Evolutionary conservation across 2,113 vertebrate genomes (phyloP).

Genomic region (Otocyon megalotis): DNA sequence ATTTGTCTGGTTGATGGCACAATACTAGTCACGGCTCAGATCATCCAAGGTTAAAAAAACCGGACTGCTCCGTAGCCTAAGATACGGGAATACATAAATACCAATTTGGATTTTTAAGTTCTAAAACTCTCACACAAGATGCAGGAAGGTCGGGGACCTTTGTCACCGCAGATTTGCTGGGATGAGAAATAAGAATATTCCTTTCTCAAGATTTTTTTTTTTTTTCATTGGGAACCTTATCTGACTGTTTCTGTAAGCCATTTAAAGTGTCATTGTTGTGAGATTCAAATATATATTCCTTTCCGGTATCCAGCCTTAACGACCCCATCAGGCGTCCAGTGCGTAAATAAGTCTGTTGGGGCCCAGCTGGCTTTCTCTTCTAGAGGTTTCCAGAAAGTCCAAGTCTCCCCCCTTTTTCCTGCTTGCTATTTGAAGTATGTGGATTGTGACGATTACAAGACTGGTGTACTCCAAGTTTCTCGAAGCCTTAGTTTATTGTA

Average conservation of each 20-base stretch:
- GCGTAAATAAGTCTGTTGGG: not conserved
- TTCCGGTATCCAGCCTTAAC: not conserved
- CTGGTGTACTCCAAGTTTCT: not conserved
- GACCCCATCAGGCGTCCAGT: accelerated
- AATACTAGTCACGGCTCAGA: not conserved
- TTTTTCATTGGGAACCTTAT: not conserved
- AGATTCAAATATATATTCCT: not conserved
- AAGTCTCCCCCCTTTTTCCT: accelerated
- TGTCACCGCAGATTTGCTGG: not conserved
- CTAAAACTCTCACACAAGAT: not conserved
- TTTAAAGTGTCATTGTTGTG: not conserved
- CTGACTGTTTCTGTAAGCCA: not conserved
- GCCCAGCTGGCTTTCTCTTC: not conserved
- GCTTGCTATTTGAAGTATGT: not conserved
- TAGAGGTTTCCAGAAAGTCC: not conserved
- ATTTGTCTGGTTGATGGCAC: not conserved
- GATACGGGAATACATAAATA: not conserved
- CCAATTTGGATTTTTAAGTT: not conserved
- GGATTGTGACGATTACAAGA: not conserved
- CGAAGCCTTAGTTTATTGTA: conserved; percentile 43
- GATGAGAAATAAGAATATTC: not conserved
- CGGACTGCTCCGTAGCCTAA: not conserved
- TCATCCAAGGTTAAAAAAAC: not conserved
- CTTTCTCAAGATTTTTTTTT: not conserved
- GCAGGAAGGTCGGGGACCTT: not conserved